Evolutionary conservation across 2,113 vertebrate genomes (phyloP).

Genomic region (Rutilus rutilus): DNA sequence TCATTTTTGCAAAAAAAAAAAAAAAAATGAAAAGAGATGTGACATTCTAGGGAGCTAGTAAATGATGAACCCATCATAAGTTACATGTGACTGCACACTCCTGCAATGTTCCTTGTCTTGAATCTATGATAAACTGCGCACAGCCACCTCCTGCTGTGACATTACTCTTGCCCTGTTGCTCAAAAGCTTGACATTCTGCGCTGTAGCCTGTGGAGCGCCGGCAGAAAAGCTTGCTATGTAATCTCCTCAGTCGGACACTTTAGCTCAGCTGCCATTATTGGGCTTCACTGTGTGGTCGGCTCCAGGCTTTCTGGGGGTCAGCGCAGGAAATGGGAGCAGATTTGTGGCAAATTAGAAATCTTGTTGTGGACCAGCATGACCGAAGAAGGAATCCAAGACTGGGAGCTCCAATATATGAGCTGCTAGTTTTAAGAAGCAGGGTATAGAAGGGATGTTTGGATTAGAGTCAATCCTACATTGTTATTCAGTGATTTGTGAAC

Average conservation of each 20-base stretch:
- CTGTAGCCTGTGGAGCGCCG: neutral
- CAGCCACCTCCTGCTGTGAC: neutral
- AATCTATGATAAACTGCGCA: neutral
- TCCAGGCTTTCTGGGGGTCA: constrained; percentile 18
- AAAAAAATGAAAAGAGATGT: neutral
- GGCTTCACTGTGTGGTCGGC: neutral
- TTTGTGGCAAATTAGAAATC: constrained; percentile 34
- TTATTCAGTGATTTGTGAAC: neutral
- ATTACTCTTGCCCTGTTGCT: constrained; percentile 2
- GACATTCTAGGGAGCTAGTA: neutral
- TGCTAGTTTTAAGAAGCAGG: neutral
- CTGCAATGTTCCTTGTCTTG: neutral
- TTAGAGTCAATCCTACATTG: neutral
- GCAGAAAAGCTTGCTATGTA: neutral
- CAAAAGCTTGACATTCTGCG: constrained; percentile 21
- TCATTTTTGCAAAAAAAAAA: neutral
- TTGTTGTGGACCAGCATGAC: constrained; percentile 10
- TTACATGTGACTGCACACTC: neutral
- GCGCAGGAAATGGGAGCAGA: constrained; percentile 18
- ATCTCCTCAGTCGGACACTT: neutral
- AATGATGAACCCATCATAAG: neutral
- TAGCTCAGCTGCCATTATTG: constrained; percentile 14
- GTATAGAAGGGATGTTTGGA: constrained; percentile 2
- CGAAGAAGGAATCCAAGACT: neutral
- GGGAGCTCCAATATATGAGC: neutral